Base-by-base conservation (phyloP, 1,140 invertebrate species). In the Contarinia nasturtii region DNA sequence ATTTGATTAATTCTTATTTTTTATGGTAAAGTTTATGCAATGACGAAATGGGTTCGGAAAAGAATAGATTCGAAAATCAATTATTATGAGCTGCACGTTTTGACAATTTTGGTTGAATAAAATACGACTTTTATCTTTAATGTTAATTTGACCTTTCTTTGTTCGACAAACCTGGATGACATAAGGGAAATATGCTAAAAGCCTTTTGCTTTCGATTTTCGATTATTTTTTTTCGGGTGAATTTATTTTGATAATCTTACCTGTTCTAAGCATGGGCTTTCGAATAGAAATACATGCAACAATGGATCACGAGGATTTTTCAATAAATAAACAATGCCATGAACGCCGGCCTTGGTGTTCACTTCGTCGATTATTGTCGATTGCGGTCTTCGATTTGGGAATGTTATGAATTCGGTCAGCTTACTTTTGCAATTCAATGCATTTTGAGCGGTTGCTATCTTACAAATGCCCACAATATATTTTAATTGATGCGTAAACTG, bases 251-350 rank as follows among this genome's bases (percentile, higher is more conserved):
- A 27, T 37, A 0, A 22, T 68, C 72, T 77, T 62, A 79, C 77
- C 64, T 77, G 73, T 48, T 65, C 61, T 5, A 67, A 62, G 34
- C 71, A 69, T n/a, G 67, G 56, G 17, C 76, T 73, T 55, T 71
- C 67, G 52, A 74, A 80, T 14, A 80, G 65, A 60, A 75, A 75
- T 53, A 76, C 77, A 53, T 75, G 73, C 11, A 80, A 64, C 7
- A 79, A 59, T 36, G 67, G 67, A 52, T 79, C 75, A 51, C 66
- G 66, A 50, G 74, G 69, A 59, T 79, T 75, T 34, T 72, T 67
- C 15, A 79, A 55, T 50, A 78, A 67, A 58, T 79, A 80, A 48
- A 79, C 69, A 17, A 63, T 46, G 12, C 60, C 61, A 7, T 58
- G 63, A 27, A 27, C 27, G 27, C 27, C 27, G 10, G 27, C 27